Conservation (phyloP, 2,797 vertebrate genomes). For the Siniperca scherzeri region DNA sequence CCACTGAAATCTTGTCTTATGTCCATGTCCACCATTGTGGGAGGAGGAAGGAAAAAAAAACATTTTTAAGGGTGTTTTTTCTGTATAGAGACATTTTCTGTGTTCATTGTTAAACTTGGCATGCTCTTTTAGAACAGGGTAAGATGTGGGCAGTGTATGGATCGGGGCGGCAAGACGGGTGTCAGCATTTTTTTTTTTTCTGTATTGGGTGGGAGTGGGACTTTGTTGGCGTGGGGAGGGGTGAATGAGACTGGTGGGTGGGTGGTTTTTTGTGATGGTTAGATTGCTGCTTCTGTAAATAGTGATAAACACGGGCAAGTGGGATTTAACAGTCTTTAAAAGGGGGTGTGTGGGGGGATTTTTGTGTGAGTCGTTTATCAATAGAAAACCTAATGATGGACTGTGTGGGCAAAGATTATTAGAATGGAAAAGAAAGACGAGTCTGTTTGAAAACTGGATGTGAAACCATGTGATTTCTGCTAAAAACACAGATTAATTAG, state of each 20-base stretch:
- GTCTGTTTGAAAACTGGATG: constrained; percentile 81
- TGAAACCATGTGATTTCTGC: constrained; percentile 84
- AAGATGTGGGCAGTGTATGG: constrained; percentile 76
- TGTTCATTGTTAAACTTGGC: constrained; percentile 88
- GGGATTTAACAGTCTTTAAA: constrained; percentile 76
- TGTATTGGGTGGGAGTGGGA: constrained; percentile 69
- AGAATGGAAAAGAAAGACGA: constrained; percentile 60
- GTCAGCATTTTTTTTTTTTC: constrained; percentile 67
- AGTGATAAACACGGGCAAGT: constrained; percentile 83
- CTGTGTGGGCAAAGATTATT: constrained; percentile 61
- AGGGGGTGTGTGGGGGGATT: constrained; percentile 52
- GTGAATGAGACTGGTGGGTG: constrained; percentile 57
- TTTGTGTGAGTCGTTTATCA: constrained; percentile 71
- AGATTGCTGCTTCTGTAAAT: constrained; percentile 87
- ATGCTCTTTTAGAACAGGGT: constrained; percentile 89
- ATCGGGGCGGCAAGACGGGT: constrained; percentile 68
- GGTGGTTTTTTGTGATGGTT: constrained; percentile 83
- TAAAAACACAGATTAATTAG: constrained; percentile 85
- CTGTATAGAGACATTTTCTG: constrained; percentile 87
- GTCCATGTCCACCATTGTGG: constrained; percentile 74
- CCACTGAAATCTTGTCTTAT: constrained; percentile 81
- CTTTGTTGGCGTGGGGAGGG: constrained; percentile 59
- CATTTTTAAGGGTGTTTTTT: constrained; percentile 83
- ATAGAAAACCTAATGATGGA: constrained; percentile 71
- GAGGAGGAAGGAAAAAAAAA: constrained; percentile 65